A percentile compares a stretch with the other conserved stretches of the same genome.
Conservation (phyloP, 2,888 invertebrate species). For the Mactromeris polynyma region DNA sequence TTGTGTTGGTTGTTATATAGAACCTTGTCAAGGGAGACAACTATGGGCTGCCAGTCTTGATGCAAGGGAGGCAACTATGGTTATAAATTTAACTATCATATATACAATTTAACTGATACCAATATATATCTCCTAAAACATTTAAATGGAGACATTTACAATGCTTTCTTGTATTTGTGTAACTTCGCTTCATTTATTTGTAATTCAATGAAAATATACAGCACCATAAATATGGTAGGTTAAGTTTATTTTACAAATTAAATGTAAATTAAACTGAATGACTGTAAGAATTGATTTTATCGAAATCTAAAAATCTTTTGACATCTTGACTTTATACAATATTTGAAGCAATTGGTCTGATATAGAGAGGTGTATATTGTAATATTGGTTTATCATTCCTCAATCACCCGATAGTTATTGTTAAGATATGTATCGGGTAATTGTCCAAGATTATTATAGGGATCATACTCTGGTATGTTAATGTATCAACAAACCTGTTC, state of each 20-base stretch:
- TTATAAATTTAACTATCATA: no score
- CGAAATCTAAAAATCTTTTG: not conserved
- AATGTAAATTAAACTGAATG: not conserved
- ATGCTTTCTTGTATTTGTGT: not conserved
- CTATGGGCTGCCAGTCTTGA: not conserved
- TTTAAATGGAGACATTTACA: not conserved
- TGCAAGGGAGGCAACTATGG: not conserved
- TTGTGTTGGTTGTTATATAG: no score
- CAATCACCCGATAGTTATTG: conserved; percentile 19
- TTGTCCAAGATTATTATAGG: conserved; percentile 25
- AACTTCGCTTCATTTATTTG: not conserved
- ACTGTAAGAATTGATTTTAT: conserved; percentile 23
- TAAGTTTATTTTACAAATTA: not conserved
- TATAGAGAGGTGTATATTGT: not conserved
- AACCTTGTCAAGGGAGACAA: not conserved
- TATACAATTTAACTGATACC: no score
- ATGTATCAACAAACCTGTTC: not conserved
- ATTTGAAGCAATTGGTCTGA: conserved; percentile 5
- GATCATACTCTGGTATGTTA: not conserved
- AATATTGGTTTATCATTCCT: conserved; percentile 43
- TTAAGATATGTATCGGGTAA: conserved; percentile 27
- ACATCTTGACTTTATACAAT: conserved; percentile 18
- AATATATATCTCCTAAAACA: no score
- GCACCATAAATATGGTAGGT: conserved; percentile 10
- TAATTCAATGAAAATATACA: not conserved